Evolutionary conservation across 30 jellyfish, hydroid and myxozoan genomes (phyloP).

Genomic region (Aurelia sp.): DNA sequence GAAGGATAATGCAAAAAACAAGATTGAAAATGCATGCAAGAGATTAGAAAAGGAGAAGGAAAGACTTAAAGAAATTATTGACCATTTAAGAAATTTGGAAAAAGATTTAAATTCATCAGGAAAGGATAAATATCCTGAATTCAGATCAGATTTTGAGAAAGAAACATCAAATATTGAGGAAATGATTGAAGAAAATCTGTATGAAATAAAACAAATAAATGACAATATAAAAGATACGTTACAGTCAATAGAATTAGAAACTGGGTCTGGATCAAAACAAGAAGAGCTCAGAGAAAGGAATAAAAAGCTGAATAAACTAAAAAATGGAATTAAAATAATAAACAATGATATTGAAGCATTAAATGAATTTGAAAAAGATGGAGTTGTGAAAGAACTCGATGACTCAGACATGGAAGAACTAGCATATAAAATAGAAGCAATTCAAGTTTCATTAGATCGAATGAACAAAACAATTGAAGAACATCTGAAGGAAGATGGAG

Average conservation of each 20-base stretch:
- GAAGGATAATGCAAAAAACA: conserved; percentile 23
- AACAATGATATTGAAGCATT: conserved; percentile 18
- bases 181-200: conserved; percentile 26
- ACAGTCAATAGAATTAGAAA: conserved; percentile 8
- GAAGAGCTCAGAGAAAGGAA: not conserved
- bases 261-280: not conserved
- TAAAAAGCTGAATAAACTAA: not conserved
- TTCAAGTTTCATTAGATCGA: conserved; percentile 29
- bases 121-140: not conserved
- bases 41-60: conserved; percentile 30
- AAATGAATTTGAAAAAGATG: conserved; percentile 12
- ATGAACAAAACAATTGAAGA: conserved; percentile 46
- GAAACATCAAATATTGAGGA: not conserved
- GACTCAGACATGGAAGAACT: conserved; percentile 60
- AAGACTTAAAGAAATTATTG: conserved; percentile 12
- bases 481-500: conserved; percentile 47
- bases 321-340: not conserved
- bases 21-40: conserved; percentile 3
- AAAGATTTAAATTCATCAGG: conserved; percentile 3
- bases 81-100: conserved; percentile 5
- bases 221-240: not conserved
- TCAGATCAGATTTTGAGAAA: not conserved
- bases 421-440: conserved; percentile 49
- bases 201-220: not conserved
- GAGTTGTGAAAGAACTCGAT: conserved; percentile 10